A percentile compares a stretch with the other conserved stretches of the same genome.
Conservation (phyloP, 2,888 invertebrate genomes). For the Nephrotoma guestfalica region DNA sequence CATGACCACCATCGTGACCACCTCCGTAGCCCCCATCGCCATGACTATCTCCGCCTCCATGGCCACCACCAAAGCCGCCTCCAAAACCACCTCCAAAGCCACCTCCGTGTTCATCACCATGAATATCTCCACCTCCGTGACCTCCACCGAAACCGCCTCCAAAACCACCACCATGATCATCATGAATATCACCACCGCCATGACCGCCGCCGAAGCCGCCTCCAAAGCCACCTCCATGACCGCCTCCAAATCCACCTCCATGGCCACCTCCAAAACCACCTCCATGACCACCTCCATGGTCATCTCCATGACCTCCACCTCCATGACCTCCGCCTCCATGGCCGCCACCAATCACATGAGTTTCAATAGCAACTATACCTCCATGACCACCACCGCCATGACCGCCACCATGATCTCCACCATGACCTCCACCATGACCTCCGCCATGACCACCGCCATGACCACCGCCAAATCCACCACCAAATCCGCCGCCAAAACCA, state of each 20-base stretch:
- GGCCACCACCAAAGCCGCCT: neutral
- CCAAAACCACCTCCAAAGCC: neutral
- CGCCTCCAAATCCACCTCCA: neutral
- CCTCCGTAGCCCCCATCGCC: neutral
- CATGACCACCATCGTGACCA: neutral
- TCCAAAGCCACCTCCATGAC: neutral
- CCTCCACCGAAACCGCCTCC: neutral
- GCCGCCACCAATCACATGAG: too few species aligned
- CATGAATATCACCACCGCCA: neutral
- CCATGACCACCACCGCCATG: slow-evolving; percentile 42
- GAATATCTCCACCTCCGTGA: neutral
- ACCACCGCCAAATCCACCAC: neutral
- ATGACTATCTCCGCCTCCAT: neutral
- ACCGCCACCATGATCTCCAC: slow-evolving; percentile 8
- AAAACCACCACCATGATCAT: neutral
- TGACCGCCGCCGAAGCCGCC: neutral
- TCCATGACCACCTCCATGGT: neutral
- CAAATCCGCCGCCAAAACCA: neutral
- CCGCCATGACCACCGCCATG: neutral
- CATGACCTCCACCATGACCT: neutral
- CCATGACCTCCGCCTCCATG: slow-evolving; percentile 13
- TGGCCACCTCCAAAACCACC: neutral
- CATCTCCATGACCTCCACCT: neutral
- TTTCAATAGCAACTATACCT: too few species aligned
- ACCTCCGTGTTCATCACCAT: neutral